These are phyloP conservation scores for Baronia brevicornis DNA, from an alignment of 2,888 invertebrate genomes.

Conservation along the genomic window DNA sequence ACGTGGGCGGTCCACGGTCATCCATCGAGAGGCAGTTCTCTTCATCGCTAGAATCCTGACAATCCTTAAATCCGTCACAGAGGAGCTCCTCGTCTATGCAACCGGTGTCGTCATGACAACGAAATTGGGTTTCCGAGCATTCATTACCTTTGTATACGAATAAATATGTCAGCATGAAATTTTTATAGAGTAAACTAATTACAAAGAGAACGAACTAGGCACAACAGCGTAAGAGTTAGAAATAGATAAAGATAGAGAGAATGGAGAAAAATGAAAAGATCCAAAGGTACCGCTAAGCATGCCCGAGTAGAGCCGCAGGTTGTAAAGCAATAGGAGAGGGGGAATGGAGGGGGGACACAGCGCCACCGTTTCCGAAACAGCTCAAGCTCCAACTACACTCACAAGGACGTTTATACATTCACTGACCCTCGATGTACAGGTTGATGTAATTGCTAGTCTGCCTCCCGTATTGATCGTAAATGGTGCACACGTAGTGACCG, in stretches of 20 bases:
- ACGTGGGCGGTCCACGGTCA: conserved; percentile 40
- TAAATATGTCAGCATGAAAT: conserved; percentile 21
- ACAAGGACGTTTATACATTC: conserved; percentile 21
- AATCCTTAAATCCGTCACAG: conserved; percentile 78
- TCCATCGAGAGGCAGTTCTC: conserved; percentile 68
- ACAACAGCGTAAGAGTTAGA: conserved; percentile 1
- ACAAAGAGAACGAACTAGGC: conserved; percentile 15
- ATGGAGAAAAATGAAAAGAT: conserved; percentile 7
- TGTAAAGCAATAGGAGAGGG: conserved; percentile 18
- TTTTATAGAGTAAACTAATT: conserved; percentile 8
- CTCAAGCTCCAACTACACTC: conserved; percentile 26
- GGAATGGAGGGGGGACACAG: conserved; percentile 20
- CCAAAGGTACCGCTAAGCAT: conserved; percentile 16
- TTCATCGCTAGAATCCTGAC: conserved; percentile 80
- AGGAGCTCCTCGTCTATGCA: conserved; percentile 74
- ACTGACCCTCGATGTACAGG: conserved; percentile 86
- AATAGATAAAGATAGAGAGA: conserved; percentile 8
- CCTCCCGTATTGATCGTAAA: conserved; percentile 61
- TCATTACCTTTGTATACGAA: conserved; percentile 52
- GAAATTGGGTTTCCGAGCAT: conserved; percentile 62
- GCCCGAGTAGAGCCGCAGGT: conserved; percentile 10
- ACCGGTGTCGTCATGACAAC: conserved; percentile 73
- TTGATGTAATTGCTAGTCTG: conserved; percentile 81
- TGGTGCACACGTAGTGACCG: conserved; percentile 88
- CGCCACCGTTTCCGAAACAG: conserved; percentile 22